Percentiles rank a stretch among this genome's conserved stretches.
phyloP scores from a whole-genome alignment of 2,888 invertebrate species.

The Stenotaenia linearis region DNA sequence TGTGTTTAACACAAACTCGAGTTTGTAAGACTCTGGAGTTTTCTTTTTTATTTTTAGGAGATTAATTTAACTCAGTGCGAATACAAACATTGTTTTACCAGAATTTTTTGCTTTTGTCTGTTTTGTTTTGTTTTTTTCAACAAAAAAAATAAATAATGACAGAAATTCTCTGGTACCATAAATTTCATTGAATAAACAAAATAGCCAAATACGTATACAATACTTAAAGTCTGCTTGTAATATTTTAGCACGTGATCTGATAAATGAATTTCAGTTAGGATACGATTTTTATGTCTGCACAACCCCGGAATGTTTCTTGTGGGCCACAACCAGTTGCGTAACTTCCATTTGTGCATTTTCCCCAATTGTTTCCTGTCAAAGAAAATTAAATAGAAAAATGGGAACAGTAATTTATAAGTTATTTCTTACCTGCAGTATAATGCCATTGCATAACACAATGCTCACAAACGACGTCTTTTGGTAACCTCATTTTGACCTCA shows the following conservation, averaged over 20 bases:
- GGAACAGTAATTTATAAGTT: too few relatives aligned
- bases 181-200: background rate
- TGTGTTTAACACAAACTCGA: conserved; percentile 36
- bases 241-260: too few relatives aligned
- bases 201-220: background rate
- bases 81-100: background rate
- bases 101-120: background rate
- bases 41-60: background rate
- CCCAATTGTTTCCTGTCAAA: conserved; percentile 16
- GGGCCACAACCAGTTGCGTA: background rate
- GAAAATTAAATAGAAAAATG: background rate
- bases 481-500: conserved; percentile 46
- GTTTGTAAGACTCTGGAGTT: background rate
- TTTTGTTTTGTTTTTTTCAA: background rate
- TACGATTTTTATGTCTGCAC: conserved; percentile 1
- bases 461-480: conserved; percentile 50
- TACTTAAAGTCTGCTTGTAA: background rate
- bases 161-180: background rate
- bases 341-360: background rate
- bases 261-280: background rate
- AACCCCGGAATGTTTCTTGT: conserved; percentile 27
- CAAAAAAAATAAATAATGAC: background rate
- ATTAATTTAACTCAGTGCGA: background rate
- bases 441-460: conserved; percentile 57
- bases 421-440: conserved; percentile 51